Conservation (phyloP, 2,888 invertebrate species). For the Amaurobius ferox region DNA sequence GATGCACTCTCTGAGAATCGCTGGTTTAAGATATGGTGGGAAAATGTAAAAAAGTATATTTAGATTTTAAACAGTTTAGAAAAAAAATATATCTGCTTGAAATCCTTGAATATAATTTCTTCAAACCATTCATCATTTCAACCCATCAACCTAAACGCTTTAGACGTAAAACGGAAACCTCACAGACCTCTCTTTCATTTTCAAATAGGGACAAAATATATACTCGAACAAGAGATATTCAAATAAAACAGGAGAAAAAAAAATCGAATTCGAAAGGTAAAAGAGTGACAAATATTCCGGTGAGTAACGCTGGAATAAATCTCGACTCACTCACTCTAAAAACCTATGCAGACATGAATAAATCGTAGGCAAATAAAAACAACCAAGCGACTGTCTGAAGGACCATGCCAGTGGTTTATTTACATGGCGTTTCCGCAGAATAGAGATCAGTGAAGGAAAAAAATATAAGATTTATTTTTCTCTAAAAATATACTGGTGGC, state of each 20-base stretch:
- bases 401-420: constrained; percentile 5
- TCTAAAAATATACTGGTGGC: background rate
- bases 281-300: constrained; percentile 4
- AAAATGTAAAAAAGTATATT: too few species aligned
- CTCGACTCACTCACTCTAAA: constrained; percentile 4
- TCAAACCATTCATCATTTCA: too few species aligned
- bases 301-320: background rate
- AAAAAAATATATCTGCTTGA: too few species aligned
- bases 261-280: background rate
- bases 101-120: too few species aligned
- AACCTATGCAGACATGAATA: constrained; percentile 16
- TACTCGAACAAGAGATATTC: background rate
- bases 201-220: too few species aligned
- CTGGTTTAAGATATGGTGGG: too few species aligned
- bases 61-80: too few species aligned
- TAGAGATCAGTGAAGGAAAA: background rate
- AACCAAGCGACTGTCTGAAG: background rate
- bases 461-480: background rate
- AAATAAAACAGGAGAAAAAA: background rate
- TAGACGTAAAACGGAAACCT: too few species aligned
- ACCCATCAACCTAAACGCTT: too few species aligned
- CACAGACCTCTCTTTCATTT: too few species aligned
- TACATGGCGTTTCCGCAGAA: background rate
- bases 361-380: constrained; percentile 3
- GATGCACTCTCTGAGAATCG: too few species aligned